Evolutionary conservation across 2,113 vertebrate genomes (phyloP), one percentile per base, ranked within the genome.

Genomic region (Syngnathus scovelli): DNA sequence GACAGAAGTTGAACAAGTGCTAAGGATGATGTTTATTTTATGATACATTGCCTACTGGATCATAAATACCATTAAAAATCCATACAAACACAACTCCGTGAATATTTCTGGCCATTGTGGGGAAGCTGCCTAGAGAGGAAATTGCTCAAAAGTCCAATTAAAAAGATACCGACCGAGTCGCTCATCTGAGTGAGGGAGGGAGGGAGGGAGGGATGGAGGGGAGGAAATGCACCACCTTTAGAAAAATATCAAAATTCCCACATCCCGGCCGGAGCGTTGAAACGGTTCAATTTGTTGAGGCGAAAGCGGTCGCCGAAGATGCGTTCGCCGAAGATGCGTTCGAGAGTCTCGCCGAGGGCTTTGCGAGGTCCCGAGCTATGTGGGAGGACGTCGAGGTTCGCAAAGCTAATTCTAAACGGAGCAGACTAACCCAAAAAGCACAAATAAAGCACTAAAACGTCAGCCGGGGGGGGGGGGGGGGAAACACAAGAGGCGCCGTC

Each of bases 41-140:
- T 86, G 80, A 88, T 85, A 84, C 74, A 85, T 56, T 75, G 70
- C 74, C 83, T 84, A 88, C 78, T 86, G 78, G 68, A 84, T 86
- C 85, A 88, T 88, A 88, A 87, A 89, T 86, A 89, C 86, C 77
- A 86, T 87, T 73, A 70, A 75, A 75, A 85, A 89, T 89, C 87
- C 83, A 83, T 83, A 78, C 83, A 85, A 86, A 88, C 88, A 86
- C 85, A 87, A 86, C 85, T 78, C 74, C 60, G 67, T 69, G 79
- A 46, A 6, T 76, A 16, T 16, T 74, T 83, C 67, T 83, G 78
- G 84, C 79, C 59, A 54, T 76, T 71, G 72, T 74, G 67, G 77
- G 71, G 76, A 75, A 89, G 83, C 80, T 86, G 82, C 86, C 86
- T 69, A 76, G 54, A 76, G 49, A 78, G 71, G 48, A 76, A 56